Evolutionary conservation across 2,797 vertebrate genomes (phyloP), one percentile per base, ranked within the genome.

Genomic region (Erpetoichthys calabaricus): DNA sequence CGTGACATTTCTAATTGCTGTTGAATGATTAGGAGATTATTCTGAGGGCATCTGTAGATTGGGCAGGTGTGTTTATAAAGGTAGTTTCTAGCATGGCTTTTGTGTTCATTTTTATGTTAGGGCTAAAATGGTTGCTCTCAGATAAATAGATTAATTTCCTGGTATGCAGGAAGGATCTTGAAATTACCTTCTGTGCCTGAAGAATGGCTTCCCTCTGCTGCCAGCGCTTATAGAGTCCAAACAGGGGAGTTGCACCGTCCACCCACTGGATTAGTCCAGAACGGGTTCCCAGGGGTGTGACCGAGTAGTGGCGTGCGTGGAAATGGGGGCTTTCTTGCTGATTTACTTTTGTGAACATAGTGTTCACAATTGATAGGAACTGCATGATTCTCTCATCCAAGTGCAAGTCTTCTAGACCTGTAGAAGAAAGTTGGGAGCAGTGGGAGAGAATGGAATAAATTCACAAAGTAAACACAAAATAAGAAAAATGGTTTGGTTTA

Each of bases 271-370:
- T 99, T 44, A 99, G 84, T 4, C 96, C 96, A 0, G 96, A 99
- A 3, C 96, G 77, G 0, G 96, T 97, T 44, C 96, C 96, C 3
- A 99, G 79, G 0, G 96, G 96, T 0, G 96, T 99, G 63, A 99
- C 96, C 0, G 94, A 98, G 72, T 99, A 99, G 75, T 99, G 96
- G 45, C 96, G 81, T 0, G 96, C 96, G 0, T 94, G 95, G 79
- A 99, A 99, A 58, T 80, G 87, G 0, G 94, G 96, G 5, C 87
- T 89, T 77, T 97, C 94, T 63, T 97, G 92, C 61, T 93, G 90
- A 81, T 98, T 98, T 46, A 97, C 91, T n/a, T 96, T 98, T 51
- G 94, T 95, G 75, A 99, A 98, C 96, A 99, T 99, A 6, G 94
- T 98, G 79, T 99, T 99, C 65, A 99, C 96, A 2, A 99, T 99